A percentile compares a stretch with the other conserved stretches of the same genome.
phyloP scores from a whole-genome alignment of 2,888 invertebrate species.

The Lochmaea crataegi region DNA sequence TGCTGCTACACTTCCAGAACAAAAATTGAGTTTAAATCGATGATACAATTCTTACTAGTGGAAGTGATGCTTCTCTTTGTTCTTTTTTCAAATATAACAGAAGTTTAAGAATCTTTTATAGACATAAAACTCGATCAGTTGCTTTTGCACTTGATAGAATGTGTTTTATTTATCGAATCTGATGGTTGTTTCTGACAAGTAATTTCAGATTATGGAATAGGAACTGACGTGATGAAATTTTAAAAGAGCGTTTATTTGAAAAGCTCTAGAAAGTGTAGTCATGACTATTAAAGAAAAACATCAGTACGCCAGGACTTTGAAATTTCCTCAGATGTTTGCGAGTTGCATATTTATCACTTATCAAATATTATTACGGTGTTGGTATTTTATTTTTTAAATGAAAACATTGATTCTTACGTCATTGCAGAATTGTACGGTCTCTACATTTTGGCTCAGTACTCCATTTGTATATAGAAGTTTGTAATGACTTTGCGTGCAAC shows the following conservation, averaged over 20 bases:
- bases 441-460: too few relatives aligned
- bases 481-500: too few relatives aligned
- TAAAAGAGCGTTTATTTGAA: not conserved
- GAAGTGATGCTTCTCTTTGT: not conserved
- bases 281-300: not conserved
- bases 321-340: not conserved
- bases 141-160: slow-evolving; percentile 3
- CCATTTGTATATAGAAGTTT: too few relatives aligned
- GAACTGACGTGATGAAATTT: slow-evolving; percentile 10
- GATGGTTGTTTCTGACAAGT: slow-evolving; percentile 13
- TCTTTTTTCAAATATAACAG: not conserved
- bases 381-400: too few relatives aligned
- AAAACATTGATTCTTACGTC: too few relatives aligned
- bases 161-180: slow-evolving; percentile 16
- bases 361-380: too few relatives aligned
- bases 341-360: not conserved
- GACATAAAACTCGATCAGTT: not conserved
- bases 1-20: not conserved
- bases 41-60: not conserved
- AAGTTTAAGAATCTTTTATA: slow-evolving; percentile 1
- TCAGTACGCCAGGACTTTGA: not conserved
- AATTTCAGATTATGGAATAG: slow-evolving; percentile 16
- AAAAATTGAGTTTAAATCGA: slow-evolving; percentile 5
- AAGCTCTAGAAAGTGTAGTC: not conserved
- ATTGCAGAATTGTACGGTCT: too few relatives aligned